Percentiles rank a stretch among this genome's conserved stretches.
Evolutionary conservation across 2,113 vertebrate species (phyloP).

Genomic region (Brachirus orientalis): DNA sequence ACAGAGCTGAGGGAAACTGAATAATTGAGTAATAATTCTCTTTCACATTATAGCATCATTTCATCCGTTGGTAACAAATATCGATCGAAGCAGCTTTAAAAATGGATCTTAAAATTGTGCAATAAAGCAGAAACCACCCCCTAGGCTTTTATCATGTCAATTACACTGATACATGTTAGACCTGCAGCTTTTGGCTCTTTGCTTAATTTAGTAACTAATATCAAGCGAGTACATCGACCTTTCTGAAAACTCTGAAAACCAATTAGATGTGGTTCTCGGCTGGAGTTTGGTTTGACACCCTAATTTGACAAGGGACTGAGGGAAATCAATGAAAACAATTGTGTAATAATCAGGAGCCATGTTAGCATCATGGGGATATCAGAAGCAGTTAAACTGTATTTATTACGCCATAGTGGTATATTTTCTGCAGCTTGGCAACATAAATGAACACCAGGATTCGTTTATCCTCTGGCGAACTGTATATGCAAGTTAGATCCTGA

Average conservation of each 20-base stretch:
- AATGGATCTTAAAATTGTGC: neutral
- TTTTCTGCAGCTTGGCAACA: conserved; percentile 10
- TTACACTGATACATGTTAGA: neutral
- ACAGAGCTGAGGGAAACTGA: neutral
- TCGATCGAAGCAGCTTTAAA: neutral
- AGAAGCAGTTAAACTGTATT: neutral
- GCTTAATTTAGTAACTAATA: conserved; percentile 2
- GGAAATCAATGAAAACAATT: conserved; percentile 17
- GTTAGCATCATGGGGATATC: neutral
- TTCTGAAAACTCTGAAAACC: conserved; percentile 10
- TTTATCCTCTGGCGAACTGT: too few species aligned
- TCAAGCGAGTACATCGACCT: conserved; percentile 2
- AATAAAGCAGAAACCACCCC: neutral
- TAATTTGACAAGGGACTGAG: conserved; percentile 3
- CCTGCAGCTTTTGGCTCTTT: neutral
- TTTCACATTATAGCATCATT: neutral
- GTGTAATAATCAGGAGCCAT: neutral
- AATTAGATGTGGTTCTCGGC: conserved; percentile 11
- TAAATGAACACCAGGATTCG: conserved; percentile 5
- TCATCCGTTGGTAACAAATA: neutral
- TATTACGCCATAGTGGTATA: neutral
- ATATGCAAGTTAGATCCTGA: too few species aligned
- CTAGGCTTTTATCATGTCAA: neutral
- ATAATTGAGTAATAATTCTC: too few species aligned
- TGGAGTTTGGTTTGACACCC: neutral